Percentiles rank a stretch among this genome's conserved stretches.
These are phyloP conservation scores for Zonotrichia leucophrys DNA, from an alignment of 2,113 vertebrate genomes.

Conservation along the genomic window DNA sequence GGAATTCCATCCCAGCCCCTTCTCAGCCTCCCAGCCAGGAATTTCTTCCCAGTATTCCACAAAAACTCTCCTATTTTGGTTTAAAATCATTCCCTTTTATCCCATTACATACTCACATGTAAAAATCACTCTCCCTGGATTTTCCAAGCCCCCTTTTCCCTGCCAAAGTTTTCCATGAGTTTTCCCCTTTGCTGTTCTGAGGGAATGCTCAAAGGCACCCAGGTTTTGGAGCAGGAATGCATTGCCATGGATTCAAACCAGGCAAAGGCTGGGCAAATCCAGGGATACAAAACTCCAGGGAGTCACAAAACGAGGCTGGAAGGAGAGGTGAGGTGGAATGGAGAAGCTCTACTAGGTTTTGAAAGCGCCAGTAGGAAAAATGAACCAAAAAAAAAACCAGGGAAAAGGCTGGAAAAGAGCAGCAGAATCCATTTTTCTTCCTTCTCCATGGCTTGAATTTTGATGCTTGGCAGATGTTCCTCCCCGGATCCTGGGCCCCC, in stretches of 20 bases:
- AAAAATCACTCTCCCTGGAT: background rate
- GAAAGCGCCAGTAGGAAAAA: background rate
- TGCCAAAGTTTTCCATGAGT: fast-evolving
- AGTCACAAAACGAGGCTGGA: fast-evolving
- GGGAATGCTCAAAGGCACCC: background rate
- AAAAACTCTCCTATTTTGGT: background rate
- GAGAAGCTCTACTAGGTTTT: background rate
- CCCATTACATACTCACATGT: fast-evolving
- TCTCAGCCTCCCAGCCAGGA: no score
- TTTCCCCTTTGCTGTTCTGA: background rate
- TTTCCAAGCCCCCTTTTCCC: background rate
- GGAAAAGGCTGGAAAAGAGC: background rate
- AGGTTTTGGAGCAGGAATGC: background rate
- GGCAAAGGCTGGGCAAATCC: background rate
- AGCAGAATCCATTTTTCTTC: background rate
- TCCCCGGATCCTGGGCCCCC: constrained; percentile 85
- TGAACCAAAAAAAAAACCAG: background rate
- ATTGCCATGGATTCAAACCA: background rate
- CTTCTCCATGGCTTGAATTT: background rate
- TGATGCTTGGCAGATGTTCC: constrained; percentile 78
- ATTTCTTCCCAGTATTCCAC: background rate
- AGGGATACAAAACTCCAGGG: no score
- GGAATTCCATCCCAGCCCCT: background rate
- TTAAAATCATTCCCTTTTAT: background rate
- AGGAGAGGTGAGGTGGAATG: background rate